Base-by-base conservation (phyloP, 2,797 vertebrate genomes). In the Etheostoma nigrum region DNA sequence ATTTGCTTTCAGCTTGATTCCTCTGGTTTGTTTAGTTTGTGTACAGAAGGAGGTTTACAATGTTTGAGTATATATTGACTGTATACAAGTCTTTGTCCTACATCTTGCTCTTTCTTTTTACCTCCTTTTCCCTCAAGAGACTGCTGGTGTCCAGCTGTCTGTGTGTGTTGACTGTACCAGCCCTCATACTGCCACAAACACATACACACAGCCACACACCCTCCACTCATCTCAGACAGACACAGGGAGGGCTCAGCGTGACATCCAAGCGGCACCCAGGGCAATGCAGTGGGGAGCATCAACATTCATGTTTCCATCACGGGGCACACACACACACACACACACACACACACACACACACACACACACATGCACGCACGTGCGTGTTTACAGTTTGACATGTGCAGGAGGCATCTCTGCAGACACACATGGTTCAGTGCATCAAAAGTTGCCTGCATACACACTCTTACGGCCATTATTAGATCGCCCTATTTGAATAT, bases 141-240 rank as follows among this genome's bases (percentile, higher is more conserved):
- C 58, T 86, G 78, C 86, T 87, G 80, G 63, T 91, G 88, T 91
- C 85, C 83, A 86, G 88, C 90, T 94, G 90, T 93, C 87, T 90
- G 74, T 81, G 77, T 88, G 86, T 80, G 88, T 91, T 90, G 88
- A 89, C 85, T 91, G 84, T 85, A 91, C 88, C 91, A 92, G 89
- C 88, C 88, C 68, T 93, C 90, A 92, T 8, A 36, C 84, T 72
- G 80, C 30, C 12, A 44, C 42, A 44, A 13, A 44, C 42, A 81
- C 84, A 73, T 76, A 78, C 63, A 76, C 58, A 53, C 64, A 73
- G 63, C 49, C 57, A 19, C 64, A 59, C 67, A 42, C 68, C 85
- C 79, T 71, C 55, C 74, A 68, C 78, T 80, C 86, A 54, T 74
- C 69, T 85, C 73, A 86, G 82, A 88, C 88, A 91, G 82, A 84